phyloP scores from a whole-genome alignment of 2,113 vertebrate genomes.

The Ginglymostoma cirratum region DNA sequence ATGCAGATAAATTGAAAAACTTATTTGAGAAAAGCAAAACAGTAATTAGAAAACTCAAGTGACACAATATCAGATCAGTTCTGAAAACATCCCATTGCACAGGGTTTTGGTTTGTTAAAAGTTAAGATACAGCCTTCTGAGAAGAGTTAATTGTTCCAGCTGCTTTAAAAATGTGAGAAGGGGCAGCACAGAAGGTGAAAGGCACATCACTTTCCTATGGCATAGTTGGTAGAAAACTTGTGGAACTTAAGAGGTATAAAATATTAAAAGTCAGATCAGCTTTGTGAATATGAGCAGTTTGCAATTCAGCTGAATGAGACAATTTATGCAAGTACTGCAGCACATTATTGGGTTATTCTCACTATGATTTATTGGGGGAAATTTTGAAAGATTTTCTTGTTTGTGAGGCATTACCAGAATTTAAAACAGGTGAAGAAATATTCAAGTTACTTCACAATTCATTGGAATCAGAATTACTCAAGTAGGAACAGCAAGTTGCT shows the following conservation, averaged over 20 bases:
- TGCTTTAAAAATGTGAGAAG: background rate
- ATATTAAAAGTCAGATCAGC: background rate
- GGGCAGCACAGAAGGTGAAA: background rate
- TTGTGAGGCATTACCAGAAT: background rate
- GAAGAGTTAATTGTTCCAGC: background rate
- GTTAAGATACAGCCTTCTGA: too few species aligned
- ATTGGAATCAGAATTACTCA: background rate
- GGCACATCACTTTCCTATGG: background rate
- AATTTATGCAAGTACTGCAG: background rate
- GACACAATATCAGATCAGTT: background rate
- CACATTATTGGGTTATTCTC: background rate
- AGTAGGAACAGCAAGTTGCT: background rate
- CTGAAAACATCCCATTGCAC: background rate
- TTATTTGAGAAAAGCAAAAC: background rate
- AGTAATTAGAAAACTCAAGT: background rate
- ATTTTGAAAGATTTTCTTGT: background rate
- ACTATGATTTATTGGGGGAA: background rate
- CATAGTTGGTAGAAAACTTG: background rate
- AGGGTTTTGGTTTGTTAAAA: background rate
- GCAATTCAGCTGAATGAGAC: background rate
- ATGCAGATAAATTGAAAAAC: background rate
- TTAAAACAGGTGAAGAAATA: background rate
- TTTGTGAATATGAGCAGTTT: background rate
- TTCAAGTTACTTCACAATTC: background rate
- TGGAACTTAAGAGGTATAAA: background rate